Percentiles rank a stretch among this genome's conserved stretches.
Evolutionary conservation across 2,797 vertebrate genomes (phyloP).

Genomic region (Prunella strophiata): DNA sequence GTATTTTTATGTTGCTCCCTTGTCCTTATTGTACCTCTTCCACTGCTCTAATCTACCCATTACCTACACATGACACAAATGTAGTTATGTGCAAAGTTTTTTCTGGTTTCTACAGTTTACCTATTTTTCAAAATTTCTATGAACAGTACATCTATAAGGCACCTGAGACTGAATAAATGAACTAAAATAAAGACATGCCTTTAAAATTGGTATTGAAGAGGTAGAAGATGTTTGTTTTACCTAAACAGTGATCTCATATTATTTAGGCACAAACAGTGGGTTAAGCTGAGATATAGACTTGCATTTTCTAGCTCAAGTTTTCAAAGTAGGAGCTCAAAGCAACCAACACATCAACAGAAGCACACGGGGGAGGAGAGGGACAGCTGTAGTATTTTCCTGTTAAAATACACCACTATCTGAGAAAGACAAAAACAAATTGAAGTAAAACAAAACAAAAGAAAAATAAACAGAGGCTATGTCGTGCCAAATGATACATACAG

Average conservation of each 20-base stretch:
- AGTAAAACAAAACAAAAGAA: not conserved
- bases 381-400: slow-evolving; percentile 29
- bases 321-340: not conserved
- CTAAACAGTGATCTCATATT: not conserved
- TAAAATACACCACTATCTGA: slow-evolving; percentile 16
- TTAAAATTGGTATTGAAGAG: not conserved
- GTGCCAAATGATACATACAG: not conserved
- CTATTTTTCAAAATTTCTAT: not conserved
- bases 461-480: not conserved
- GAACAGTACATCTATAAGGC: not conserved
- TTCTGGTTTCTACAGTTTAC: not conserved
- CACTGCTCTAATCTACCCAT: not conserved
- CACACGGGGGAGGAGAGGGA: not conserved
- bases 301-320: slow-evolving; percentile 6
- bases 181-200: not conserved
- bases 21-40: not conserved
- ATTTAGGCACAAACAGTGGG: not conserved
- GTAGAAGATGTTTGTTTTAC: not conserved
- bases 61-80: fast-evolving
- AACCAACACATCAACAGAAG: not conserved
- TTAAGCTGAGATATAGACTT: not conserved
- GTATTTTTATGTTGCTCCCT: not conserved
- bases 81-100: not conserved
- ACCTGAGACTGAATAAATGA: not conserved
- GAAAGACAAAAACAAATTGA: not conserved